These are phyloP conservation scores for Dascillus cervinus DNA, from an alignment of 2,888 invertebrate species.

Conservation along the genomic window DNA sequence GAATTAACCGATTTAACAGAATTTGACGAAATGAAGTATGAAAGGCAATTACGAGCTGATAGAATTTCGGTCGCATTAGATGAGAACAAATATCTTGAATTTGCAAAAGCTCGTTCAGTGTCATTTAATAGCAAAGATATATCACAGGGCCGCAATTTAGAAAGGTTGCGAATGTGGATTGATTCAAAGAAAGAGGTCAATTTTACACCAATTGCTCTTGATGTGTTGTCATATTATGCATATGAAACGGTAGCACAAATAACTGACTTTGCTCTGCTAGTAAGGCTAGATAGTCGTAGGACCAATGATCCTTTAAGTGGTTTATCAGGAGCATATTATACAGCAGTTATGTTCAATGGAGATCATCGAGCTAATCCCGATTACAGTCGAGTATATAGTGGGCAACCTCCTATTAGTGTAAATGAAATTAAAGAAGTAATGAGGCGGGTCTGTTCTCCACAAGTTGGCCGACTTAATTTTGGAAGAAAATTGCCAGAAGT, in stretches of 20 bases:
- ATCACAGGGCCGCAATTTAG: conserved; percentile 26
- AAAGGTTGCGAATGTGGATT: conserved; percentile 55
- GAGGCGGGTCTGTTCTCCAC: conserved; percentile 60
- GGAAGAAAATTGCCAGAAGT: conserved; percentile 42
- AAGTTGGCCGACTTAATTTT: conserved; percentile 45
- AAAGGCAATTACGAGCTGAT: conserved; percentile 55
- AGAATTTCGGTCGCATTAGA: conserved; percentile 50
- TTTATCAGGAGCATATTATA: conserved; percentile 57
- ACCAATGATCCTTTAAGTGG: conserved; percentile 64
- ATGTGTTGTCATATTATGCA: conserved; percentile 76
- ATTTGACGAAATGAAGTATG: conserved; percentile 50
- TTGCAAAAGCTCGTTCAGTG: conserved; percentile 67
- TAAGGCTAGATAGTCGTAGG: conserved; percentile 67
- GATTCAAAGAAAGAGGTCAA: conserved; percentile 56
- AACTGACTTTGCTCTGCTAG: conserved; percentile 73
- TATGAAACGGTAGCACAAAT: conserved; percentile 88
- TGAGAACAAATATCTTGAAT: conserved; percentile 63
- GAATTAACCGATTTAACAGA: conserved; percentile 47
- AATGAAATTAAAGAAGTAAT: conserved; percentile 78
- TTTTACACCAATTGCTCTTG: conserved; percentile 57
- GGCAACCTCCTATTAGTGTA: conserved; percentile 65
- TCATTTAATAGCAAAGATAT: conserved; percentile 51
- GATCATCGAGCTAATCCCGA: conserved; percentile 43
- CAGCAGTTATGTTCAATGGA: conserved; percentile 52
- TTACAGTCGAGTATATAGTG: conserved; percentile 52